phyloP scores from a whole-genome alignment of 2,797 vertebrate species.

The Cygnus olor region DNA sequence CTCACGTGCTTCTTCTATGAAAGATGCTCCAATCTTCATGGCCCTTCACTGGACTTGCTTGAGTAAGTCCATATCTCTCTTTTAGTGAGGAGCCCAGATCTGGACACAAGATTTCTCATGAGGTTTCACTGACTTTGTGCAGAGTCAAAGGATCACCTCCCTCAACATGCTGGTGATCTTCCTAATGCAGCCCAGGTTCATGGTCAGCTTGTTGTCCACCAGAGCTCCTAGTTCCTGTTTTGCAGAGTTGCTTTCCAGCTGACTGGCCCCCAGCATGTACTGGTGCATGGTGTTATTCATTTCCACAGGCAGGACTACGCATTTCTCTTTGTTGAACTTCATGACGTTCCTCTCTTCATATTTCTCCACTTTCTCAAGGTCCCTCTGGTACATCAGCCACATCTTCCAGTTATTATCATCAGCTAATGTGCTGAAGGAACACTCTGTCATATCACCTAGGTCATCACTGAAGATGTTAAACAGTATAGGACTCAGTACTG shows the following conservation, averaged over 20 bases:
- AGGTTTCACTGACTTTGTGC: neutral
- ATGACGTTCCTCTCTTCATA: neutral
- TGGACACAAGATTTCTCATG: neutral
- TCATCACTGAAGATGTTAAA: neutral
- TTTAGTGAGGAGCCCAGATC: neutral
- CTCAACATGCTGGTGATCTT: neutral
- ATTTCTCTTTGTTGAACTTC: neutral
- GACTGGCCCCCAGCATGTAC: neutral
- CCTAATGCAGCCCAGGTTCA: neutral
- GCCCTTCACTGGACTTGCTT: neutral
- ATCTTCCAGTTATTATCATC: neutral
- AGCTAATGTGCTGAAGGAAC: neutral
- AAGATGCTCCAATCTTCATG: neutral
- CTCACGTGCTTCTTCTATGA: neutral
- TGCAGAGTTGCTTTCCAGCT: neutral
- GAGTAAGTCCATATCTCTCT: neutral
- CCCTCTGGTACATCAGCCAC: neutral
- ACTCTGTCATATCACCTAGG: neutral
- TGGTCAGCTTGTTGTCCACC: neutral
- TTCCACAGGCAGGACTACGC: neutral
- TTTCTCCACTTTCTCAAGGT: neutral
- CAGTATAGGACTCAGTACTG: neutral
- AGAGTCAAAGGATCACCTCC: neutral
- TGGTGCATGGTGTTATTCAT: neutral
- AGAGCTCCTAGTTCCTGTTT: neutral